Percentiles rank a stretch among this genome's conserved stretches.
phyloP scores from a whole-genome alignment of 2,888 invertebrate species.

The Euzetes globulus region DNA sequence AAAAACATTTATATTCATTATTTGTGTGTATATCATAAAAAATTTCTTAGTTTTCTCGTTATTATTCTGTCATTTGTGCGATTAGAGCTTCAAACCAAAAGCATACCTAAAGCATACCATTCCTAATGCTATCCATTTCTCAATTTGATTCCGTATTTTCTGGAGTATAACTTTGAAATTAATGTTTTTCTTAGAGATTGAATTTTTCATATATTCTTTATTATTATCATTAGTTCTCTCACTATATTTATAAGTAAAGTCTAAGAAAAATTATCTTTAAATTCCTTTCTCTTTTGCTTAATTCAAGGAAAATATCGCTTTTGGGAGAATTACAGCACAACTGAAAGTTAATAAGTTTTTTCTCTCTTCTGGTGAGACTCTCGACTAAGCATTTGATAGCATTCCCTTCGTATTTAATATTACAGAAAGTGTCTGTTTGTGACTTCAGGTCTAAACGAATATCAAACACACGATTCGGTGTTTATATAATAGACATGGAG shows the following conservation, averaged over 20 bases:
- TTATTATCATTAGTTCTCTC: too few relatives aligned
- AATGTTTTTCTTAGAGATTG: too few relatives aligned
- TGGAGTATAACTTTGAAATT: too few relatives aligned
- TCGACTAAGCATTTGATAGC: too few relatives aligned
- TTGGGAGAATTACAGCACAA: neutral
- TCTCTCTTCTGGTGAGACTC: neutral
- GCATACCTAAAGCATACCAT: neutral
- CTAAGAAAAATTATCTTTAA: neutral
- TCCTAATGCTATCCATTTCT: too few relatives aligned
- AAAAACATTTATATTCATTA: conserved; percentile 18
- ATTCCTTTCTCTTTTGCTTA: neutral
- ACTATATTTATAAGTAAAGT: too few relatives aligned
- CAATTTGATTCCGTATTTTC: too few relatives aligned
- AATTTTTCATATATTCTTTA: too few relatives aligned
- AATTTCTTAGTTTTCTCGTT: neutral
- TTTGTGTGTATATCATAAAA: neutral
- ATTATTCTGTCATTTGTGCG: neutral
- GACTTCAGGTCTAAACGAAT: conserved; percentile 4
- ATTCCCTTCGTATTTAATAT: neutral
- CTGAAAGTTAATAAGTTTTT: neutral
- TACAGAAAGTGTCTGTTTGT: neutral
- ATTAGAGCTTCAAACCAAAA: neutral
- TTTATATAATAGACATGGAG: conserved; percentile 4
- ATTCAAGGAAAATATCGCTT: neutral
- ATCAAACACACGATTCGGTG: conserved; percentile 3